Conservation (phyloP, 2,113 vertebrate species). For the Bolborhynchus lineola region DNA sequence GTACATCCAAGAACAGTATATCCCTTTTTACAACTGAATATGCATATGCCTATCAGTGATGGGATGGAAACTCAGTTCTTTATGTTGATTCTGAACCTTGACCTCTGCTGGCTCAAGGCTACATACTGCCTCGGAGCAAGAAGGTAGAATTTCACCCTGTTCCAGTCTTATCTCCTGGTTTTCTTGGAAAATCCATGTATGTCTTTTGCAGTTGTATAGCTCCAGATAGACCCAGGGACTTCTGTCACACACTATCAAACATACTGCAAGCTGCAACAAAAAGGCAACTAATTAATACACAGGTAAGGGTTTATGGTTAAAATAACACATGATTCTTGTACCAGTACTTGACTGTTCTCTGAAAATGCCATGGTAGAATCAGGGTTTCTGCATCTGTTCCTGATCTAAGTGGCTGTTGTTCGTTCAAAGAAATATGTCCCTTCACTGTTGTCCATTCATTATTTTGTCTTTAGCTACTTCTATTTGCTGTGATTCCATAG, state of each 20-base stretch:
- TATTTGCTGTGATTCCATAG: not conserved
- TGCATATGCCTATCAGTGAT: not conserved
- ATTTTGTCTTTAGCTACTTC: not conserved
- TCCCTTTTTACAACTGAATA: not conserved
- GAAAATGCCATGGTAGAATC: not conserved
- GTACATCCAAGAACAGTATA: not conserved
- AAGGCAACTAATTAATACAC: not conserved
- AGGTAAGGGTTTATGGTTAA: not conserved
- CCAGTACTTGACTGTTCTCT: not conserved
- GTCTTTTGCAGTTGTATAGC: not conserved
- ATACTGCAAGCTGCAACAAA: not conserved
- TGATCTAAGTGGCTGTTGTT: not conserved
- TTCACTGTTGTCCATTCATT: not conserved
- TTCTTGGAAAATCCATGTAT: not conserved
- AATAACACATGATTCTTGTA: not conserved
- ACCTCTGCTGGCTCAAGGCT: not conserved
- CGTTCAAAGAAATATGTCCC: not conserved
- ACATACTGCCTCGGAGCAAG: not conserved
- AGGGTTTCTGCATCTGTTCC: not conserved
- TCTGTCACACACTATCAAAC: not conserved
- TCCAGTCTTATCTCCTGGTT: not conserved
- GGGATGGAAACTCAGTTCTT: not conserved
- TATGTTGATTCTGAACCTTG: not conserved
- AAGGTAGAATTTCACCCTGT: not conserved
- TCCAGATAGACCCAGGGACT: not conserved